These are phyloP conservation scores for Diuraphis noxia DNA, from an alignment of 1,140 invertebrate genomes.

Conservation along the genomic window DNA sequence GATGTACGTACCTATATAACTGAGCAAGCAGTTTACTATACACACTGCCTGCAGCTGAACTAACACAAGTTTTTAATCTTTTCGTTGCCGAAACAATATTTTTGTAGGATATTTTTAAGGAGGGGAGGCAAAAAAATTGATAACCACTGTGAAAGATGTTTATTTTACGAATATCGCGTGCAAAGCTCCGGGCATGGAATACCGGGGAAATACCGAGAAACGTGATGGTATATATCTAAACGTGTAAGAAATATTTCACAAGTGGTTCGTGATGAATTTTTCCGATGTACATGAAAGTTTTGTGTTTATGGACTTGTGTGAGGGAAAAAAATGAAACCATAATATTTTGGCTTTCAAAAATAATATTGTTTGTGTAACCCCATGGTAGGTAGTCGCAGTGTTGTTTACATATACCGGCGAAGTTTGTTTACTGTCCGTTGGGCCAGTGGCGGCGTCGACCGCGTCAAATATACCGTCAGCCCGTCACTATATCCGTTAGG, in stretches of 20 bases:
- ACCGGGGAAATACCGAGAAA: background rate
- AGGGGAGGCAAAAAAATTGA: background rate
- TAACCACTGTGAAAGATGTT: background rate
- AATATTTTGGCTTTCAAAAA: background rate
- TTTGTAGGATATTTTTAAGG: background rate
- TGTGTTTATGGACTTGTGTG: background rate
- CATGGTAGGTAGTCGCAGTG: background rate
- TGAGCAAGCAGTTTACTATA: no score
- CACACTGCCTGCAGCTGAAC: background rate
- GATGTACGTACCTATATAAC: no score
- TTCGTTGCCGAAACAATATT: background rate
- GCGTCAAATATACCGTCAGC: background rate
- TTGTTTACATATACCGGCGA: background rate
- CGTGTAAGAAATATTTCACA: slow-evolving; percentile 6
- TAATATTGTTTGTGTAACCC: background rate
- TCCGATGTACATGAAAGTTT: background rate
- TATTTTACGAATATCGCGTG: background rate
- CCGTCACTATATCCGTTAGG: background rate
- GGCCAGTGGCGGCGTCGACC: background rate
- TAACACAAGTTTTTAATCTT: background rate
- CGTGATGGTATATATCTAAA: background rate
- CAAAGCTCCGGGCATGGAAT: background rate
- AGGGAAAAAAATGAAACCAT: background rate
- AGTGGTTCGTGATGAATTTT: slow-evolving; percentile 2
- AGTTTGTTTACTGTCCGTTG: background rate